Evolutionary conservation across 2,113 vertebrate genomes (phyloP).

Genomic region (Muntiacus muntjak): DNA sequence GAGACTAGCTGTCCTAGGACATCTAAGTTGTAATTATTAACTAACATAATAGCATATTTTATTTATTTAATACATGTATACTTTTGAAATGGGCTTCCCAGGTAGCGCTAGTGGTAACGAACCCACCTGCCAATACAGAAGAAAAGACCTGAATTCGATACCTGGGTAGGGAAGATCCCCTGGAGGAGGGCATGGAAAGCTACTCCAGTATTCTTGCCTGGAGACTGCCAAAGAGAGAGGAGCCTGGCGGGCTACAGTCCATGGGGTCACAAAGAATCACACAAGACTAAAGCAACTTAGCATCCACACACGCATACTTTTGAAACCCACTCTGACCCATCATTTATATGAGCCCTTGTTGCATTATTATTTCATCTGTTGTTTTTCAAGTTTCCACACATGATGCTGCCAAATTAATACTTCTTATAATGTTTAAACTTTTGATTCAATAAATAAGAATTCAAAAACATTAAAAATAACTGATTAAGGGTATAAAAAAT

Average conservation of each 20-base stretch:
- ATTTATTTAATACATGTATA: not conserved
- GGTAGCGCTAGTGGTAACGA: not conserved
- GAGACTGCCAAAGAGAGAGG: not conserved
- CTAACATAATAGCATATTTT: not conserved
- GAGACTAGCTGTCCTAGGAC: not conserved
- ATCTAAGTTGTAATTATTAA: not conserved
- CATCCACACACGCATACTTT: not conserved
- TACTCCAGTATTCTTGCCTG: not conserved
- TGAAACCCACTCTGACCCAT: not conserved
- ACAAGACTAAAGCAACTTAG: not conserved
- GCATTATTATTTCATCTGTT: not conserved
- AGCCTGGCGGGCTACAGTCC: not conserved
- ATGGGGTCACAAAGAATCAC: not conserved
- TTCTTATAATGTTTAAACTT: not conserved
- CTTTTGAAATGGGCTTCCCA: not conserved
- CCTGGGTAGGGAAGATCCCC: not conserved
- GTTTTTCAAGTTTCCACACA: not conserved
- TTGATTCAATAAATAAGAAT: not conserved
- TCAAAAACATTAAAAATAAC: not conserved
- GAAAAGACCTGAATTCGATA: not conserved
- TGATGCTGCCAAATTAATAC: not conserved
- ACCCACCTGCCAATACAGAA: not conserved
- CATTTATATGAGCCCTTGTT: not conserved
- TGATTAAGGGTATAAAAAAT: not conserved
- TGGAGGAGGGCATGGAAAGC: not conserved